Base-by-base conservation (phyloP, 1,140 invertebrate species). In the Aradophagus sp. region DNA sequence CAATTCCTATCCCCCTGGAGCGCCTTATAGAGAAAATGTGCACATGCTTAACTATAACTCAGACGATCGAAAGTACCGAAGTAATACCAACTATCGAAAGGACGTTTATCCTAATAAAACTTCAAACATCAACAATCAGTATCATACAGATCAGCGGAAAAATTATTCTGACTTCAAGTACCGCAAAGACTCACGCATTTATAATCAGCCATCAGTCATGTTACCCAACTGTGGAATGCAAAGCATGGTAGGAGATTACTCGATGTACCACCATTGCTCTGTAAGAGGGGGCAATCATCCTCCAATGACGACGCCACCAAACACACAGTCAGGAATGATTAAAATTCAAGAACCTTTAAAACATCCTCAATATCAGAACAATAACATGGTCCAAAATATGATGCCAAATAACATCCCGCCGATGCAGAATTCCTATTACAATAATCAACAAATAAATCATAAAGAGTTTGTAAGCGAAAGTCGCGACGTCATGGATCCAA, bases 271-370 rank as follows among this genome's bases (percentile, higher is more conserved):
- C 27, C 44, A 77, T 44, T 81, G 84, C 44, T 50, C 80, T 0
- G 35, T 77, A 0, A 81, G 83, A 47, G 79, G 79, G 1, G 20
- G 47, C n/a, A n/a, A n/a, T n/a, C n/a, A n/a, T 20, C 27, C 26
- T 17, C 23, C 38, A 12, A 44, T 75, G 27, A 26, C 29, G n/a
- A 75, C 56, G 20, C 74, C 65, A 14, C 38, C 71, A 0, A 65
- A 61, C 13, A 79, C 61, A 59, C 10, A 32, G 2, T 45, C 77
- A 2, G 70, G 42, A 0, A 78, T 85, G 45, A 62, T 83, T 0
- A 85, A 85, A n/a, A 83, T 83, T 67, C 71, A 81, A 12, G 84
- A 81, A 13, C 62, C 76, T 15, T 26, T 59, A 0, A 84, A 84
- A 31, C 82, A 79, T 39, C 26, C 53, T 5, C 77, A 79, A 10